Conservation (phyloP, 2,797 vertebrate species). For the Philypnodon macrostomus region DNA sequence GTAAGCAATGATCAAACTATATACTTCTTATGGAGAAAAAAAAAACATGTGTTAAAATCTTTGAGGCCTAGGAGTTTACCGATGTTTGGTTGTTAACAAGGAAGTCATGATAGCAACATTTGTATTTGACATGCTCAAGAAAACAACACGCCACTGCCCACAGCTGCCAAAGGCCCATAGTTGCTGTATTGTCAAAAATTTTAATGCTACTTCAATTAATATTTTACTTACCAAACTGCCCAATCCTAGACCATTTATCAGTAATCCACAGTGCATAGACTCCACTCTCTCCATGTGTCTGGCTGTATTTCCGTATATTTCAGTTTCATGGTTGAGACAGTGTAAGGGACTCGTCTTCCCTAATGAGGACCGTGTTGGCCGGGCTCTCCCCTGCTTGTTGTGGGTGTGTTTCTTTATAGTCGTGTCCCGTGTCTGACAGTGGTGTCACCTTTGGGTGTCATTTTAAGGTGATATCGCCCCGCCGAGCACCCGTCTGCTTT, state of each 20-base stretch:
- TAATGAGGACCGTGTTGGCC: slow-evolving; percentile 56
- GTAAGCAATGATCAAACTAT: too few species aligned
- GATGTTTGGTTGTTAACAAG: too few species aligned
- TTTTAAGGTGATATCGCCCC: slow-evolving; percentile 58
- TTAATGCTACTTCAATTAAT: too few species aligned
- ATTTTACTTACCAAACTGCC: too few species aligned
- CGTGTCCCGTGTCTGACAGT: slow-evolving; percentile 46
- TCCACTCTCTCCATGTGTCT: not conserved
- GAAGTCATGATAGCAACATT: too few species aligned
- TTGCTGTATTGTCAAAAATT: too few species aligned
- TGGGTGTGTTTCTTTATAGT: slow-evolving; percentile 18
- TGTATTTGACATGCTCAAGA: too few species aligned
- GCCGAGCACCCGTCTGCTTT: slow-evolving; percentile 59
- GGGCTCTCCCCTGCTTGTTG: slow-evolving; percentile 24
- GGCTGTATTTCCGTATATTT: not conserved
- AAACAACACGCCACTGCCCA: too few species aligned
- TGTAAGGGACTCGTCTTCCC: slow-evolving; percentile 33
- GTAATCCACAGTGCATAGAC: not conserved
- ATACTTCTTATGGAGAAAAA: too few species aligned
- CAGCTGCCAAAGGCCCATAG: too few species aligned
- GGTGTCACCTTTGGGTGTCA: slow-evolving; percentile 72
- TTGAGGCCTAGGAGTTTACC: too few species aligned
- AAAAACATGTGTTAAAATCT: too few species aligned
- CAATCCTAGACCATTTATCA: not conserved
- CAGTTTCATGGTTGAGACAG: slow-evolving; percentile 9